Percentiles rank a stretch among this genome's conserved stretches.
Conservation (phyloP, 2,888 invertebrate genomes). For the Brenthis hecate region DNA sequence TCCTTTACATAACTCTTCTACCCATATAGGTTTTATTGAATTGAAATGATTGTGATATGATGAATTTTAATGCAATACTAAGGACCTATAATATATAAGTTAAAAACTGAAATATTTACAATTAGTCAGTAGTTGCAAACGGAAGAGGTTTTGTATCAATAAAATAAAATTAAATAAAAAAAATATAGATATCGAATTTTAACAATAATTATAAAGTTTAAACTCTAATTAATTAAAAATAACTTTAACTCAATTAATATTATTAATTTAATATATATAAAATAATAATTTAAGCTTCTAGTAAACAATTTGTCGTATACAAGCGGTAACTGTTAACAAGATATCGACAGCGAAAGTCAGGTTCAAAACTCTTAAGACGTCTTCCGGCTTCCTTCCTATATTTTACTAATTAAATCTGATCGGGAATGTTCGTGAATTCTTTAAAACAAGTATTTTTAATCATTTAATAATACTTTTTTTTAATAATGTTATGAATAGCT, state of each 20-base stretch:
- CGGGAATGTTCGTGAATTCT: slow-evolving; percentile 3
- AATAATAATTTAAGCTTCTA: neutral
- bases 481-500: neutral
- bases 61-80: no score
- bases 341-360: slow-evolving; percentile 66
- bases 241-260: neutral
- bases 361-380: slow-evolving; percentile 63
- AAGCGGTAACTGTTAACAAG: slow-evolving; percentile 38
- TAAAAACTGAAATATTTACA: no score
- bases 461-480: neutral
- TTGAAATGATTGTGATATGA: no score
- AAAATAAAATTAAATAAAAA: no score
- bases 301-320: slow-evolving; percentile 44
- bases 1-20: no score
- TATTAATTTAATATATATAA: neutral
- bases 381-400: slow-evolving; percentile 39
- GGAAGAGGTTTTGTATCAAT: no score
- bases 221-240: neutral
- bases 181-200: neutral
- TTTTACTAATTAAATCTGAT: slow-evolving; percentile 17
- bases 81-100: no score
- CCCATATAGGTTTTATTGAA: no score
- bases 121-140: no score
- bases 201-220: neutral
- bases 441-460: neutral